Evolutionary conservation across 1,140 invertebrate genomes (phyloP).

Genomic region (Drosophila punjabiensis): DNA sequence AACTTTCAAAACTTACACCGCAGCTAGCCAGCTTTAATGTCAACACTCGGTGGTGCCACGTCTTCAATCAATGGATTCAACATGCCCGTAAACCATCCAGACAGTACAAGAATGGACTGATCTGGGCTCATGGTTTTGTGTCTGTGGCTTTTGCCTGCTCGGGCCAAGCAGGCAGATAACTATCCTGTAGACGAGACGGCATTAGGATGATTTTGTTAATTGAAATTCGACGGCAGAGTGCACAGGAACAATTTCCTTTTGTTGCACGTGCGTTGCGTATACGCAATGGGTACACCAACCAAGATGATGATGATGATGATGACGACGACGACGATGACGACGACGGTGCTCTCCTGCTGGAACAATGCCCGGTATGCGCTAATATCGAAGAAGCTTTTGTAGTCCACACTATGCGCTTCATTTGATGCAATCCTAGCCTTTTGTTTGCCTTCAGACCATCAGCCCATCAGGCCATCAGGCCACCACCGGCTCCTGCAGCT

Average conservation of each 20-base stretch:
- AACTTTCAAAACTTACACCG: too few species aligned
- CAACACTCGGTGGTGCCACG: not conserved
- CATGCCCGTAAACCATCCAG: not conserved
- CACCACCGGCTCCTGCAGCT: not conserved
- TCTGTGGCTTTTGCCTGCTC: slow-evolving; percentile 27
- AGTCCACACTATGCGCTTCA: slow-evolving; percentile 60
- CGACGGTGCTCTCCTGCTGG: not conserved
- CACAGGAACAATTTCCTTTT: slow-evolving; percentile 59
- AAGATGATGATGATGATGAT: slow-evolving; percentile 22
- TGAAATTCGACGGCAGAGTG: slow-evolving; percentile 61
- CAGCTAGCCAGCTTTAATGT: slow-evolving; percentile 9
- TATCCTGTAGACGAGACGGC: slow-evolving; percentile 16
- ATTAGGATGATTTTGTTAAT: slow-evolving; percentile 68
- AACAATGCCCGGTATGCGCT: slow-evolving; percentile 40
- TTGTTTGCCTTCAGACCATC: slow-evolving; percentile 51
- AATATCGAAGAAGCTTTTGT: slow-evolving; percentile 58
- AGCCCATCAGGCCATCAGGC: slow-evolving; percentile 1
- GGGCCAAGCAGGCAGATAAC: slow-evolving; percentile 16
- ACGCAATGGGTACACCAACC: slow-evolving; percentile 40
- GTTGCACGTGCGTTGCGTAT: slow-evolving; percentile 56
- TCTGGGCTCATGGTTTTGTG: slow-evolving; percentile 15
- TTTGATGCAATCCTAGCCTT: slow-evolving; percentile 68
- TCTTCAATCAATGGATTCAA: not conserved
- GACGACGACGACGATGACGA: slow-evolving; percentile 3
- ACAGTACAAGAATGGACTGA: slow-evolving; percentile 11